Evolutionary conservation across 2,113 vertebrate genomes (phyloP), one percentile per base, ranked within the genome.

Genomic region (Strigops habroptila): DNA sequence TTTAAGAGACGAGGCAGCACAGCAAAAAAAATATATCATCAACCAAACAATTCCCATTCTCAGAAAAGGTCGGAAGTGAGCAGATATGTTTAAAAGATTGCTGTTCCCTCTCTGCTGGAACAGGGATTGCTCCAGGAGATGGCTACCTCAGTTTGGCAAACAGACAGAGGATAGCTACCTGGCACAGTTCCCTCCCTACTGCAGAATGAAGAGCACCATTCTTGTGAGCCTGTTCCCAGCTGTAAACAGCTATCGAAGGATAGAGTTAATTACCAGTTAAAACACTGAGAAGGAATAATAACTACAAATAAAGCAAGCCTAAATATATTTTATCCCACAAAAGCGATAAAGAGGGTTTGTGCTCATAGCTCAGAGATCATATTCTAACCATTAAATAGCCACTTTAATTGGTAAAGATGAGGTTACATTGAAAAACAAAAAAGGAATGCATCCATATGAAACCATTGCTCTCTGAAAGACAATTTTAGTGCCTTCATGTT

Each of bases 281-380:
- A 94, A 88, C 62, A 84, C 7, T 14, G 46, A 59, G 64, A 77
- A 81, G 76, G 51, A 93, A 86, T 70, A 95, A 62, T 44, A 91
- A 67, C 67, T 81, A 86, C 78, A 93, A 95, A 96, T 80, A 62
- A 77, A 87, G 57, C 39, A 94, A 89, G 59, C n/a, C 70, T 89
- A 82, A 95, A 95, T 79, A 82, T 86, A 89, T 94, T 96, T 91
- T 69, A 86, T 82, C 41, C 92, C 86, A 93, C 80, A 82, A 86
- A 93, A 92, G 18, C 84, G 74, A 92, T 77, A 93, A 94, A 76
- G 35, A 91, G 33, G 48, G 67, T 83, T 88, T 83, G 59, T 82
- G 41, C 21, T 82, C 65, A 37, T 69, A 86, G 69, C 83, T 82
- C 37, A 62, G 51, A 70, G 86, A 79, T 87, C 9, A 3, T 85